Percentiles rank a stretch among this genome's conserved stretches.
Evolutionary conservation across 1,140 invertebrate species (phyloP).

Genomic region (Cotesia typhae): DNA sequence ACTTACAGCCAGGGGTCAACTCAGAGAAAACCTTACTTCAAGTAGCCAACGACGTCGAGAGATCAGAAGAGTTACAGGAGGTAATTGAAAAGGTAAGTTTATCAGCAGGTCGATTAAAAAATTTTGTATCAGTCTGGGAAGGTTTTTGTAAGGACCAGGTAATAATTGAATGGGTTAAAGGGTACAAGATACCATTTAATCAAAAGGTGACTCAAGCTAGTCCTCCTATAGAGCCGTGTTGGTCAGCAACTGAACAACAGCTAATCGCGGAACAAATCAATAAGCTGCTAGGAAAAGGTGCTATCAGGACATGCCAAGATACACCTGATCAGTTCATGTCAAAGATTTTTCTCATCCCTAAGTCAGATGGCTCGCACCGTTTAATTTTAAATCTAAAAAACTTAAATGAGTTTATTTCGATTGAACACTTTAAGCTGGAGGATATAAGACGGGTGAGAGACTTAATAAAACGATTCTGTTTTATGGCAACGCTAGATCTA

Average conservation of each 20-base stretch:
- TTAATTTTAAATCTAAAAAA: conserved; percentile 21
- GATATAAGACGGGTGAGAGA: background rate
- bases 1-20: conserved; percentile 3
- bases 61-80: conserved; percentile 25
- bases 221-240: conserved; percentile 17
- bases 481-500: background rate
- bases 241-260: conserved; percentile 24
- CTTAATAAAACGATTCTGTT: background rate
- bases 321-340: conserved; percentile 33
- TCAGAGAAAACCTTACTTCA: conserved; percentile 7
- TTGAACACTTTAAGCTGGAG: conserved; percentile 16
- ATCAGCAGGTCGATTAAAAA: conserved; percentile 1
- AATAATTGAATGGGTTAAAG: conserved; percentile 16
- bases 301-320: conserved; percentile 33
- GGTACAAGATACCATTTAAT: conserved; percentile 23
- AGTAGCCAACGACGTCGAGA: conserved; percentile 21
- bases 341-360: conserved; percentile 11
- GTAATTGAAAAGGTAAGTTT: conserved; percentile 19
- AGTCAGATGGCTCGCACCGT: conserved; percentile 5
- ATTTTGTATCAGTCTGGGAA: conserved; percentile 8
- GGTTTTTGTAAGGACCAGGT: background rate
- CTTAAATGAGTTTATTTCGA: conserved; percentile 16
- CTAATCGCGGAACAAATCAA: conserved; percentile 28
- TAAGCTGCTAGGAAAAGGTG: conserved; percentile 32
- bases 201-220: conserved; percentile 13